Conservation (phyloP, 2,888 invertebrate genomes). For the Ormyrus pomaceus region DNA sequence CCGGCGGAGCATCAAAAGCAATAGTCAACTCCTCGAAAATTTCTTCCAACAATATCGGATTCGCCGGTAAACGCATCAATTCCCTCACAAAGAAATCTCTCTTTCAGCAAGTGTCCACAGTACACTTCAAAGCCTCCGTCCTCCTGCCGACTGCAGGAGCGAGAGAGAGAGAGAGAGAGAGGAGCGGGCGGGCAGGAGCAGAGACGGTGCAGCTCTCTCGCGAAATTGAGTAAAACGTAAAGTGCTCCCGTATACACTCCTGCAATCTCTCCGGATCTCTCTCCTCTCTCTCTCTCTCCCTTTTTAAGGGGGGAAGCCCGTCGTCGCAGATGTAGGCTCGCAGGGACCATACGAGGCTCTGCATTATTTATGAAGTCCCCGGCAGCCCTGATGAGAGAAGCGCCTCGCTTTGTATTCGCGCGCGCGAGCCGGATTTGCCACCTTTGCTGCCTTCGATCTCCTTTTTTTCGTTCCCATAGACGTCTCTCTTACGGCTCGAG, state of each 20-base stretch:
- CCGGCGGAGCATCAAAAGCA: too few relatives aligned
- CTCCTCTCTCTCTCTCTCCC: background rate
- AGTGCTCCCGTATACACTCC: conserved; percentile 8
- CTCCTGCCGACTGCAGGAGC: too few relatives aligned
- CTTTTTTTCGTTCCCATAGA: too few relatives aligned
- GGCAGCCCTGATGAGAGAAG: conserved; percentile 65
- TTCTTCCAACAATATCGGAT: too few relatives aligned
- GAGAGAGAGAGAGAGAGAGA: too few relatives aligned
- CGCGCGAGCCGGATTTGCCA: conserved; percentile 30
- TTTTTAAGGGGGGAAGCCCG: background rate
- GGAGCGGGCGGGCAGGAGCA: background rate
- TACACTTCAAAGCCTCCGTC: too few relatives aligned
- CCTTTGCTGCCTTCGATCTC: conserved; percentile 1
- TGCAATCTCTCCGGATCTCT: conserved; percentile 30
- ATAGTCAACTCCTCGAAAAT: too few relatives aligned
- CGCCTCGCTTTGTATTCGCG: conserved; percentile 2
- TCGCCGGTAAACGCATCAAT: too few relatives aligned
- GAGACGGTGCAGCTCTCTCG: background rate
- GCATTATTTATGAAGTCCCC: conserved; percentile 73
- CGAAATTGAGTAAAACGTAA: conserved; percentile 45
- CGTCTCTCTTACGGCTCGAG: too few relatives aligned
- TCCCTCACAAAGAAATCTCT: too few relatives aligned
- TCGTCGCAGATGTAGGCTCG: background rate
- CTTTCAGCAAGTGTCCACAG: too few relatives aligned
- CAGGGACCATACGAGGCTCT: conserved; percentile 55